Evolutionary conservation across 2,888 invertebrate species (phyloP), one percentile per base, ranked within the genome.

Genomic region (Lamellibrachia columna): DNA sequence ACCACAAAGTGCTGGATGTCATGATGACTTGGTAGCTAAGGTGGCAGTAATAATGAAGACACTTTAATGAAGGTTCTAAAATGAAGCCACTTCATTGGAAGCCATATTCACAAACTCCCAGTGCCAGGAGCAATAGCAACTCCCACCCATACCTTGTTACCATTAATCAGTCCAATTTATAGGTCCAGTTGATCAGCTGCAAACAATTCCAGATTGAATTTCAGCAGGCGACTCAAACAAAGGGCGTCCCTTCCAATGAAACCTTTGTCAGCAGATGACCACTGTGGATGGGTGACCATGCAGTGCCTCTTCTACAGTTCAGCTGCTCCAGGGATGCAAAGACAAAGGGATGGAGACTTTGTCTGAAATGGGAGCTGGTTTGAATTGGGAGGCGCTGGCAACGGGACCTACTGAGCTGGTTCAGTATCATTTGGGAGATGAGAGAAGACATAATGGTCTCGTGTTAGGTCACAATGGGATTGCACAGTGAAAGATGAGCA

Each of bases 191-290:
- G 22, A 75, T 75, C 75, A 75, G 75, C 75, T 75, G 75, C 75
- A 75, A 75, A 75, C 75, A 75, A 75, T n/a, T 75, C 22, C n/a
- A 75, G 75, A 75, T 75, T 75, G 75, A 75, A 75, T 75, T 75
- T 75, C n/a, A 22, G 75, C 75, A 75, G 75, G 75, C 75, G 22
- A 22, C 75, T 75, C 22, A n/a, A n/a, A 75, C 75, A 75, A 75
- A 75, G 75, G 75, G 3, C 22, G 2, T 75, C 22, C 3, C 15
- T 75, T 75, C 75, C 75, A 75, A 75, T 22, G 22, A 75, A n/a
- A 75, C 75, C 75, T 75, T 75, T 75, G 75, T 75, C 4, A 15
- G n/a, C 22, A 15, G n/a, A 15, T 75, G 75, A 75, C 75, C 75
- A 58, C 58, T 22, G 15, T 6, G 15, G 75, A 75, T 75, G 75